A percentile compares a stretch with the other conserved stretches of the same genome.
These are phyloP conservation scores for Drosophila meridiana DNA, from an alignment of 2,888 invertebrate species.

Conservation along the genomic window DNA sequence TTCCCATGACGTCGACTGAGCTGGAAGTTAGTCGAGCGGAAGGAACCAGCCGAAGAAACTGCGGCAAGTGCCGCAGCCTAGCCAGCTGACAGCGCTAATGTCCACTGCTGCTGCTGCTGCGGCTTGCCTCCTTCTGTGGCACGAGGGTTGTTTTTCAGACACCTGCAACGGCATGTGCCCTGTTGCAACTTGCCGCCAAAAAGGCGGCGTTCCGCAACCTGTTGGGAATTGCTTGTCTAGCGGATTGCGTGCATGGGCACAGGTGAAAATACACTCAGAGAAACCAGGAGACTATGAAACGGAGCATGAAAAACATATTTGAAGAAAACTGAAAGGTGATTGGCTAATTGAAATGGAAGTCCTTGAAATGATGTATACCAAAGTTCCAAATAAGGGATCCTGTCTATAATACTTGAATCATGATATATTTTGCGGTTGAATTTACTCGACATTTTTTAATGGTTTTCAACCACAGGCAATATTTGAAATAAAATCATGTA, in stretches of 20 bases:
- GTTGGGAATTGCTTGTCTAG: constrained; percentile 37
- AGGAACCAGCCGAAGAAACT: constrained; percentile 10
- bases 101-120: background rate
- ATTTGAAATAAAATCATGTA: background rate
- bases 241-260: constrained; percentile 45
- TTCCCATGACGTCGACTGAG: constrained; percentile 65
- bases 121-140: constrained; percentile 13
- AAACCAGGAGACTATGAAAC: background rate
- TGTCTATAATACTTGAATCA: background rate
- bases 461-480: background rate
- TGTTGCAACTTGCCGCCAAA: constrained; percentile 62
- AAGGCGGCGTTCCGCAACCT: constrained; percentile 48
- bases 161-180: constrained; percentile 66
- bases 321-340: background rate
- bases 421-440: background rate
- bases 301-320: background rate
- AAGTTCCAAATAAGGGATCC: background rate
- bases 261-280: constrained; percentile 1
- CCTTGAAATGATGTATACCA: background rate
- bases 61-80: constrained; percentile 15
- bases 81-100: constrained; percentile 14
- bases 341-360: background rate
- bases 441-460: background rate
- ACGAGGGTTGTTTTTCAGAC: constrained; percentile 63
- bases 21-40: constrained; percentile 29